Evolutionary conservation across 2,113 vertebrate species (phyloP).

Genomic region (Nerophis ophidion): DNA sequence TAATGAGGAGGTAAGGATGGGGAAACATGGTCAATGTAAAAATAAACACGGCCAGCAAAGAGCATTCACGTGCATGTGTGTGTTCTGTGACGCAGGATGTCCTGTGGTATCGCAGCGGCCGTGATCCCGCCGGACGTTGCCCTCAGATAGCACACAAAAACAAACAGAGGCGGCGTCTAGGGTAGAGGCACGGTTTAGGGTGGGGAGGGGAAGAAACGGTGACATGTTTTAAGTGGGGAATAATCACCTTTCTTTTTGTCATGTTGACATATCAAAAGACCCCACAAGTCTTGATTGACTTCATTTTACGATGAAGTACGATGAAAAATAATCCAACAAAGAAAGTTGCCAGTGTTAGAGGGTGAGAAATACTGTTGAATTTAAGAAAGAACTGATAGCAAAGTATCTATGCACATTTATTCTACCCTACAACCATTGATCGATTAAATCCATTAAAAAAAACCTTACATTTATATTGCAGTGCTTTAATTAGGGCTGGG

Average conservation of each 20-base stretch:
- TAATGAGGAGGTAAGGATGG: not conserved
- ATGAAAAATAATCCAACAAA: no score
- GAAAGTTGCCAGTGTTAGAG: no score
- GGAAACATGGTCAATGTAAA: not conserved
- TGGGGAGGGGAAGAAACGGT: not conserved
- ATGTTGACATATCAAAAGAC: no score
- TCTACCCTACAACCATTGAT: no score
- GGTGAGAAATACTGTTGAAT: no score
- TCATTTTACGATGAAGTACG: no score
- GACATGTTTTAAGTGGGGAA: not conserved
- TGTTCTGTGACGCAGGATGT: conserved; percentile 13
- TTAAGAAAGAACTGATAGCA: no score
- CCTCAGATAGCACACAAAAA: conserved; percentile 24
- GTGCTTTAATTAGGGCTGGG: no score
- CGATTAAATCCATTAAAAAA: no score
- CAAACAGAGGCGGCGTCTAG: conserved; percentile 19
- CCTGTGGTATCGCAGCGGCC: conserved; percentile 15
- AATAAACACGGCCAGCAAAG: conserved; percentile 1
- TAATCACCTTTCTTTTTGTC: not conserved
- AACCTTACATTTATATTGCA: no score
- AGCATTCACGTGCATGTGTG: conserved; percentile 10
- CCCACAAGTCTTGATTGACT: no score
- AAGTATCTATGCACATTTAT: no score
- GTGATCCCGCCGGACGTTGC: conserved; percentile 29
- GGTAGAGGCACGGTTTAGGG: not conserved